A percentile compares a stretch with the other conserved stretches of the same genome.
Evolutionary conservation across 2,113 vertebrate genomes (phyloP).

Genomic region (Gavialis gangeticus): DNA sequence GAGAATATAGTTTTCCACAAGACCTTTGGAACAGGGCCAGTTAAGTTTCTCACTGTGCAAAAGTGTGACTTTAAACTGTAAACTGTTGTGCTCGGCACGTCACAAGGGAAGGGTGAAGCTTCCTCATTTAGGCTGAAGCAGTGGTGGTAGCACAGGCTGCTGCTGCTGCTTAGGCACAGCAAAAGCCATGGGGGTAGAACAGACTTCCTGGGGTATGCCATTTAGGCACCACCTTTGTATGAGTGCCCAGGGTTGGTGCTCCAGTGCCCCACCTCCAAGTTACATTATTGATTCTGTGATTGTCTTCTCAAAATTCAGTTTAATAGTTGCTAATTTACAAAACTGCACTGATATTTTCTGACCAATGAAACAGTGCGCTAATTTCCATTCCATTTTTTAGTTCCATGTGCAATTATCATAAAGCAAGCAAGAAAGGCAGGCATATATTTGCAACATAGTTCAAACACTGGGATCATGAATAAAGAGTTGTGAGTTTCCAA

Average conservation of each 20-base stretch:
- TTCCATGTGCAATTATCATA: neutral
- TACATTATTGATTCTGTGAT: neutral
- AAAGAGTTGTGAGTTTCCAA: neutral
- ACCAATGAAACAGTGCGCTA: neutral
- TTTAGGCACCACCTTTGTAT: no score
- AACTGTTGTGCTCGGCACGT: no score
- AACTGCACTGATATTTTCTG: neutral
- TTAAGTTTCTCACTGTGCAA: neutral
- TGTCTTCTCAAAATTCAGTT: neutral
- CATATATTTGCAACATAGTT: neutral
- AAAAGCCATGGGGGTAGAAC: no score
- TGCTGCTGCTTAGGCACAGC: no score
- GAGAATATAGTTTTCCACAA: neutral
- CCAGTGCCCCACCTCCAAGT: no score
- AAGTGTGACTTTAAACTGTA: no score
- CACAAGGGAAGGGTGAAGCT: no score
- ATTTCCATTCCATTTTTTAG: neutral
- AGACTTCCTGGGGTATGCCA: no score
- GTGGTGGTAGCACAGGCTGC: no score
- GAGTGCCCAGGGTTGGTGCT: no score
- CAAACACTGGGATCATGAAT: neutral
- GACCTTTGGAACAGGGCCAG: rapidly evolving
- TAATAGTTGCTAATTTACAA: neutral
- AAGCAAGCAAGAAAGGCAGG: no score
- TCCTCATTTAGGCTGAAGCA: no score